These are phyloP conservation scores for Cheiracanthium punctorium DNA, from an alignment of 2,888 invertebrate genomes.

Conservation along the genomic window DNA sequence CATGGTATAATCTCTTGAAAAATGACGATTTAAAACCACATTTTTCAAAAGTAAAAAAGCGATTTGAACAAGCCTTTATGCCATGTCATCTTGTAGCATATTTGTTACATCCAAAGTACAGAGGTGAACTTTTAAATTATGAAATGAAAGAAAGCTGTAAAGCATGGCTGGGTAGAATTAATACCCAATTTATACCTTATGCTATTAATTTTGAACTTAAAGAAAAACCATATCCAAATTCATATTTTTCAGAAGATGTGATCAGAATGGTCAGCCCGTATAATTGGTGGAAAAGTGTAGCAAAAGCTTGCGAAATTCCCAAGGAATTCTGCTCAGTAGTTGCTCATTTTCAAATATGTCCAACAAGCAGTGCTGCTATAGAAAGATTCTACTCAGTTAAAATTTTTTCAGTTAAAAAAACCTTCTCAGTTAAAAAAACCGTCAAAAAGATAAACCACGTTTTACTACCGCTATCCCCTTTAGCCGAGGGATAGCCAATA, in stretches of 20 bases:
- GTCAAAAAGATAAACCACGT: too few relatives aligned
- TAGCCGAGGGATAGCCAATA: too few relatives aligned
- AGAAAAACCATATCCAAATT: not conserved
- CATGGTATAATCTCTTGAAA: not conserved
- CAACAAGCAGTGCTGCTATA: not conserved
- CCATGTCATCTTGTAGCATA: not conserved
- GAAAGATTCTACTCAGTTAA: too few relatives aligned
- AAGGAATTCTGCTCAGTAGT: not conserved
- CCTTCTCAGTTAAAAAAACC: too few relatives aligned
- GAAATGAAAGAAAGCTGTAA: not conserved
- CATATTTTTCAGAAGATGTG: not conserved
- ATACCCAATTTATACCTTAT: not conserved
- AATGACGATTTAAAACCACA: not conserved
- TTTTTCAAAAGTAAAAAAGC: not conserved
- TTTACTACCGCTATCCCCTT: too few relatives aligned
- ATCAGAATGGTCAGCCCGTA: not conserved
- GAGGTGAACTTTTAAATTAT: constrained; percentile 11
- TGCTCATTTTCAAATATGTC: not conserved
- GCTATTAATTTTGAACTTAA: not conserved
- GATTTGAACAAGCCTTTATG: not conserved
- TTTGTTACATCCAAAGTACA: constrained; percentile 4
- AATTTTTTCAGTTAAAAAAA: too few relatives aligned
- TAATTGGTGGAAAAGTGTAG: not conserved
- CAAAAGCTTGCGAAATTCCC: not conserved
- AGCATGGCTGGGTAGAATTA: not conserved